Conservation (phyloP, 2,888 invertebrate species). For the Tanytarsus gracilentus region DNA sequence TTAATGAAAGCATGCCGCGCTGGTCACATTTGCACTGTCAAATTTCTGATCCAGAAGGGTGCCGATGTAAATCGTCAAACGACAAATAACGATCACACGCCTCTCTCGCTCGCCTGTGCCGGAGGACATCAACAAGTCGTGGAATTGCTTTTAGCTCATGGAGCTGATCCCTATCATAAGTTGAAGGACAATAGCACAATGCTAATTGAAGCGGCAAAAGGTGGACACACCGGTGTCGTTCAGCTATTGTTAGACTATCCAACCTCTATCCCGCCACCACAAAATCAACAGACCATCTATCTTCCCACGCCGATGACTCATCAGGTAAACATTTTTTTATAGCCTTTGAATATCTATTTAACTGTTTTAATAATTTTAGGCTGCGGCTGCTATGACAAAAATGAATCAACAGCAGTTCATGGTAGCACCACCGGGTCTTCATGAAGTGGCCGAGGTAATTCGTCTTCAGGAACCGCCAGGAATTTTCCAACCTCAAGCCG, state of each 20-base stretch:
- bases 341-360: too few species aligned
- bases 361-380: too few species aligned
- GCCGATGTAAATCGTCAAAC: conserved; percentile 83
- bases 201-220: conserved; percentile 97
- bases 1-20: conserved; percentile 98
- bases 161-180: conserved; percentile 93
- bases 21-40: conserved; percentile 91
- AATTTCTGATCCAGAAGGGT: conserved; percentile 83
- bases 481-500: conserved; percentile 17
- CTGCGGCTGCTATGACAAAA: too few species aligned
- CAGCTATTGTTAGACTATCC: conserved; percentile 91
- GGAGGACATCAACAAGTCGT: conserved; percentile 93
- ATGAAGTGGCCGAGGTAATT: conserved; percentile 27
- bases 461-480: conserved; percentile 26
- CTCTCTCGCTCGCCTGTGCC: conserved; percentile 90
- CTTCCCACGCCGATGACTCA: conserved; percentile 28
- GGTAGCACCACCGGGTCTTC: conserved; percentile 23
- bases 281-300: conserved; percentile 19
- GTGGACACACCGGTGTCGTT: conserved; percentile 93
- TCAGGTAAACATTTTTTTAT: too few species aligned
- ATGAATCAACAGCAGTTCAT: conserved; percentile 20
- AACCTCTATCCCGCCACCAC: conserved; percentile 56
- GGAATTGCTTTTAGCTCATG: conserved; percentile 79
- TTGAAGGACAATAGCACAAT: conserved; percentile 98
- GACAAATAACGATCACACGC: conserved; percentile 93